Conservation (phyloP, 2,113 vertebrate genomes). For the Amazona guildingii region DNA sequence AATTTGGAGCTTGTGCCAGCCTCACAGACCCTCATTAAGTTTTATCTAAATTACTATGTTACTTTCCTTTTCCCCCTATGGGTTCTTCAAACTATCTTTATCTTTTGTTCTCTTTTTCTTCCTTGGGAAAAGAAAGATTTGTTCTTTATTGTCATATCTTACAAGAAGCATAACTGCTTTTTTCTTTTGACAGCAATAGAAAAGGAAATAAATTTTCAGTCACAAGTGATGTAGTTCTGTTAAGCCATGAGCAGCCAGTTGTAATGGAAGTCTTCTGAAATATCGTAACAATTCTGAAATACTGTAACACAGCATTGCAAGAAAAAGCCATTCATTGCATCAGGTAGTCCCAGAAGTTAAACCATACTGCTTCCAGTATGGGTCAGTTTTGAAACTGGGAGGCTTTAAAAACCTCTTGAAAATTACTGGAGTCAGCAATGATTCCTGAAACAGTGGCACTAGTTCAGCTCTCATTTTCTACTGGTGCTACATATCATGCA, state of each 20-base stretch:
- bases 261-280: background rate
- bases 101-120: background rate
- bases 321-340: background rate
- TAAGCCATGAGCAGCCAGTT: background rate
- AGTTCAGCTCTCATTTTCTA: background rate
- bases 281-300: background rate
- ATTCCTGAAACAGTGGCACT: background rate
- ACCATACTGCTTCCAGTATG: background rate
- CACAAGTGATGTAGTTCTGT: background rate
- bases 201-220: background rate
- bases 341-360: background rate
- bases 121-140: background rate
- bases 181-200: background rate
- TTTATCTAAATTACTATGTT: background rate
- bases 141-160: background rate
- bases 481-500: background rate
- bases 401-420: background rate
- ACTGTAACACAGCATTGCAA: background rate
- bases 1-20: background rate
- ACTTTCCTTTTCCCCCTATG: background rate
- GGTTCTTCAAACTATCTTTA: background rate
- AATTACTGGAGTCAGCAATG: background rate
- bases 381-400: background rate
- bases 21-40: background rate
- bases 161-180: background rate